Evolutionary conservation across 1,140 invertebrate genomes (phyloP).

Genomic region (Aplysia californica): DNA sequence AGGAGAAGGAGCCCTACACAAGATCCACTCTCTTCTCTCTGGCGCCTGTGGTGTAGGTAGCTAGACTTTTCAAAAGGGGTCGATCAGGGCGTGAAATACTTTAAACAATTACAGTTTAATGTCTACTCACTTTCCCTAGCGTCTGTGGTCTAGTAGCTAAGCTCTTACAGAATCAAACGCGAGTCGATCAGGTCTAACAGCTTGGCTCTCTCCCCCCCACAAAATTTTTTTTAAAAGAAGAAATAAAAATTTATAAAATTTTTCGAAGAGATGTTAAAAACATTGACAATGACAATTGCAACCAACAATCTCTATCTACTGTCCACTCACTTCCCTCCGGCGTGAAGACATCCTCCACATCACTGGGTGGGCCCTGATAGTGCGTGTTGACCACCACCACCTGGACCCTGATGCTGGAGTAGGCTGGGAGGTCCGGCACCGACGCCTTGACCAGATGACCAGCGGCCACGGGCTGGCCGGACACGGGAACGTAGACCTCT

Average conservation of each 20-base stretch:
- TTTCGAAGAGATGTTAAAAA: too few relatives aligned
- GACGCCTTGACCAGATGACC: conserved; percentile 45
- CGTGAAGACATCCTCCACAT: conserved; percentile 86
- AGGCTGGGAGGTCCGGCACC: conserved; percentile 69
- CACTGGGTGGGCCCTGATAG: conserved; percentile 90
- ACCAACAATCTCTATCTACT: background rate
- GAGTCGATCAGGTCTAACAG: background rate
- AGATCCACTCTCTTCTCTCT: too few relatives aligned
- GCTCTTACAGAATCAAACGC: background rate
- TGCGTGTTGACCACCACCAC: conserved; percentile 91
- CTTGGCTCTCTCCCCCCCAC: background rate
- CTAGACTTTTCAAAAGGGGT: too few relatives aligned
- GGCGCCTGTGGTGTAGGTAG: too few relatives aligned
- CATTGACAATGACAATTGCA: background rate
- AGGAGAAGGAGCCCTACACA: too few relatives aligned
- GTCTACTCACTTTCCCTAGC: background rate
- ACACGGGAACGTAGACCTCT: conserved; percentile 50
- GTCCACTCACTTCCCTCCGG: conserved; percentile 76
- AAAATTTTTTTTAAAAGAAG: too few relatives aligned
- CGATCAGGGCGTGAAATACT: too few relatives aligned
- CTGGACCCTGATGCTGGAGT: conserved; percentile 88
- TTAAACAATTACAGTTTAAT: too few relatives aligned
- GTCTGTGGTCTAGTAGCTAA: background rate
- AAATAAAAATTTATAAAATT: too few relatives aligned
- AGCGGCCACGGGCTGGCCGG: conserved; percentile 5